These are phyloP conservation scores for Muraenolepis orangiensis DNA, from an alignment of 2,797 vertebrate species.

Conservation along the genomic window DNA sequence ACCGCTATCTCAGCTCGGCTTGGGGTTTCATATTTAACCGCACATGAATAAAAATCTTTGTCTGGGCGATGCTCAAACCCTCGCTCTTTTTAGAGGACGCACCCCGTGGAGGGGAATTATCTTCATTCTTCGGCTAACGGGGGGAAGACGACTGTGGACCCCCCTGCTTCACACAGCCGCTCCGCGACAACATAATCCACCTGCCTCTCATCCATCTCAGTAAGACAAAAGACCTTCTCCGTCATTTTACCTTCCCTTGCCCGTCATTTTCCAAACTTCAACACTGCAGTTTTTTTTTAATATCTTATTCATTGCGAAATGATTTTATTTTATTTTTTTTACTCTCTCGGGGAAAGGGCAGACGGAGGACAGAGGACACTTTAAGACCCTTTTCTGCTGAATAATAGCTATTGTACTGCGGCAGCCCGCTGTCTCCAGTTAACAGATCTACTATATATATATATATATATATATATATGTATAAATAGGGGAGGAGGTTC, in stretches of 20 bases:
- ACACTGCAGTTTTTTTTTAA: conserved; percentile 13
- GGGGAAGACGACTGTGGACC: conserved; percentile 49
- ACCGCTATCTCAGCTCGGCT: conserved; percentile 5
- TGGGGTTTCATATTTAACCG: conserved; percentile 54
- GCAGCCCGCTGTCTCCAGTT: conserved; percentile 6
- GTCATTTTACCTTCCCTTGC: conserved; percentile 8
- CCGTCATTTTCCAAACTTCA: conserved; percentile 35
- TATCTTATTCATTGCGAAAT: conserved; percentile 21
- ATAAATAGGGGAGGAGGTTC: background rate
- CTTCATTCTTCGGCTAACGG: conserved; percentile 44
- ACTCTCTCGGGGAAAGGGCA: conserved; percentile 15
- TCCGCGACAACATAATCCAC: conserved; percentile 51
- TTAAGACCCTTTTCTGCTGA: conserved; percentile 11
- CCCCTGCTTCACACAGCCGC: conserved; percentile 38
- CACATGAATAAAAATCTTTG: conserved; percentile 51
- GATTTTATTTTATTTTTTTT: conserved; percentile 24
- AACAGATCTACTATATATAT: conserved; percentile 4
- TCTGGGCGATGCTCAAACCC: conserved; percentile 35
- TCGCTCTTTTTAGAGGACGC: conserved; percentile 40
- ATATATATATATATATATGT: background rate
- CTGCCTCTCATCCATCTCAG: conserved; percentile 40
- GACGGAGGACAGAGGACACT: conserved; percentile 50
- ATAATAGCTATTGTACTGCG: background rate
- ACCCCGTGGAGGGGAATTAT: conserved; percentile 19
- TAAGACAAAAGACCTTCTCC: conserved; percentile 42